Percentiles rank a stretch among this genome's conserved stretches.
Evolutionary conservation across 2,113 vertebrate genomes (phyloP).

Genomic region (Atrichornis clamosus): DNA sequence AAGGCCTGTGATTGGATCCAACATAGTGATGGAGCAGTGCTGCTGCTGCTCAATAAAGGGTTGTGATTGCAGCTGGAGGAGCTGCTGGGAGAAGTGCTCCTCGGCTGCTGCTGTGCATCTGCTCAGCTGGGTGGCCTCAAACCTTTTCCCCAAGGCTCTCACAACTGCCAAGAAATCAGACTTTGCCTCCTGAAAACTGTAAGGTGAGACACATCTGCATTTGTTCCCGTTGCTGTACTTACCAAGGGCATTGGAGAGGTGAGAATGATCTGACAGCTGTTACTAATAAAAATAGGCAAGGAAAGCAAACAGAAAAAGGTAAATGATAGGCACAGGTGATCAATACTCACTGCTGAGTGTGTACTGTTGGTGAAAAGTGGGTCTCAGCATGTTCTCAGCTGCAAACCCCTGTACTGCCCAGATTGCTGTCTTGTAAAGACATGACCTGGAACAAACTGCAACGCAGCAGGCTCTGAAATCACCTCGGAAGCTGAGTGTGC

Average conservation of each 20-base stretch:
- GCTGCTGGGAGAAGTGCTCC: background rate
- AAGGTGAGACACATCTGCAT: background rate
- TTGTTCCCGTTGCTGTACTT: background rate
- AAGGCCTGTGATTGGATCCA: background rate
- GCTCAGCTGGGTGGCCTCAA: background rate
- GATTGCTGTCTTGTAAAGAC: background rate
- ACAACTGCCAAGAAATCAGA: background rate
- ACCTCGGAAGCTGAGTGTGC: background rate
- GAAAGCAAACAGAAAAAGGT: background rate
- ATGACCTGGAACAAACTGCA: background rate
- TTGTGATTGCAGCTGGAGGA: background rate
- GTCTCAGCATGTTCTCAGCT: background rate
- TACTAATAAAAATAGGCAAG: background rate
- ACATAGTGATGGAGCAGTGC: background rate
- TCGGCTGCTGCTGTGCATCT: conserved; percentile 1
- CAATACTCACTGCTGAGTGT: background rate
- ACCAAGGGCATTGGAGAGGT: background rate
- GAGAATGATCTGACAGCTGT: background rate
- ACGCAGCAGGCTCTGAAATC: background rate
- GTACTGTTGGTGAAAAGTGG: background rate
- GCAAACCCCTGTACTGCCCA: background rate
- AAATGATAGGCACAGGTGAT: background rate
- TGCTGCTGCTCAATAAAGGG: background rate
- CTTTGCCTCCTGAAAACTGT: background rate
- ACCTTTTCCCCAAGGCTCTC: background rate